Evolutionary conservation across 2,797 vertebrate species (phyloP), one percentile per base, ranked within the genome.

Genomic region (Glyptemys insculpta): DNA sequence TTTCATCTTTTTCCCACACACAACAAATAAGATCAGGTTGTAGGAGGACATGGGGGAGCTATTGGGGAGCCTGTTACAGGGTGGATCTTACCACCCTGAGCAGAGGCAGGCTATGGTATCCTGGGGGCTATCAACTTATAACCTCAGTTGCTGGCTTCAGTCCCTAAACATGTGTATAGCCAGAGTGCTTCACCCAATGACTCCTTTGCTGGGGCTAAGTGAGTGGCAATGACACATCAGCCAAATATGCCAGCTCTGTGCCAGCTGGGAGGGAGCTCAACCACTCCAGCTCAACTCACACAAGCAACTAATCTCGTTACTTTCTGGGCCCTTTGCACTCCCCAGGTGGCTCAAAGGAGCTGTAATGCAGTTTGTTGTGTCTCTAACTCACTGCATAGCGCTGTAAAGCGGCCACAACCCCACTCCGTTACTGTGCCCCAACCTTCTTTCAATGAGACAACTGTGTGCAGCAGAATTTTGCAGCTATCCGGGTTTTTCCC

Each of bases 391-490:
- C 12, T 10, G 65, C 19, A 72, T 9, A 12, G 65, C 8, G 5
- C 34, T 21, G 65, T 37, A 10, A 72, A 23, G 18, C 5, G 21
- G 65, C 19, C n/a, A 11, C 4, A 21, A 34, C 84, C 18, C 65
- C 44, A 83, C 87, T 81, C 49, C 16, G 7, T 18, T 83, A 11
- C 31, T 76, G 8, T 50, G 59, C n/a, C 25, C 29, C 88, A 59
- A 74, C 52, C 49, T 59, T 49, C 29, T 57, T 87, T 52, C 16
- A 59, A 37, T n/a, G n/a, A 79, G 87, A 29, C 5, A 83, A 23
- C 8, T 52, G 0, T 1, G 79, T 59, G 5, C 3, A 59, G 76
- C 31, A 87, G 12, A 82, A 6, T 2, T 6, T 5, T 18, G 5
- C 23, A 92, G 74, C 9, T 50, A 76, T 54, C 37, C 54, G 1